phyloP scores from a whole-genome alignment of 2,888 invertebrate genomes.

The Phymatocera aterrima region DNA sequence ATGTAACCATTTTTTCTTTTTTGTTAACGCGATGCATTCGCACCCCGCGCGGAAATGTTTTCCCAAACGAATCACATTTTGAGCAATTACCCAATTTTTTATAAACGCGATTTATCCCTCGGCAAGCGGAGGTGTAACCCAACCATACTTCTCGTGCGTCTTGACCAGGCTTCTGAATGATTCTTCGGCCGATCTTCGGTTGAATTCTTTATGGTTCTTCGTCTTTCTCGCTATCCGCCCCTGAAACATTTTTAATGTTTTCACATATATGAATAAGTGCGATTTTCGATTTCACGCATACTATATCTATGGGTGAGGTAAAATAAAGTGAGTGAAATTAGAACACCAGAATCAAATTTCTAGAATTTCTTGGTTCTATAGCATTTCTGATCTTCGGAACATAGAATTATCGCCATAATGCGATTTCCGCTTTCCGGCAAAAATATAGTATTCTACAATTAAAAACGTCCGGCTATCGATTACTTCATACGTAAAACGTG shows the following conservation, averaged over 20 bases:
- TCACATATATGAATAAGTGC: background rate
- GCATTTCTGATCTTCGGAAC: too few relatives aligned
- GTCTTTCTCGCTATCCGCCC: slow-evolving; percentile 88
- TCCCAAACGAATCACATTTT: slow-evolving; percentile 6
- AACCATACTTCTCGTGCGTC: slow-evolving; percentile 93
- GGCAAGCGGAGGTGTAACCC: slow-evolving; percentile 91
- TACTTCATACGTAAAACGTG: too few relatives aligned
- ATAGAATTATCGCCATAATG: too few relatives aligned
- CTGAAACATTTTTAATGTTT: slow-evolving; percentile 58
- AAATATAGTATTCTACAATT: too few relatives aligned
- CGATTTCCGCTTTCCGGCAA: too few relatives aligned
- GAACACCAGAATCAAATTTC: too few relatives aligned
- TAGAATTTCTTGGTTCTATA: too few relatives aligned
- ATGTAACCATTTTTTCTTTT: background rate
- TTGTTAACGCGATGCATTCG: background rate
- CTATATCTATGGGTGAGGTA: too few relatives aligned
- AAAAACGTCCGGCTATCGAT: too few relatives aligned
- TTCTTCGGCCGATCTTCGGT: slow-evolving; percentile 87
- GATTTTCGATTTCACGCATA: background rate
- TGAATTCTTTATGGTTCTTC: slow-evolving; percentile 88
- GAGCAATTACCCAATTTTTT: background rate
- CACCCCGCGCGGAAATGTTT: background rate
- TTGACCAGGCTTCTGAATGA: slow-evolving; percentile 91
- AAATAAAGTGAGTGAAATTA: too few relatives aligned
- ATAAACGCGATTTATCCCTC: slow-evolving; percentile 87